A percentile compares a stretch with the other conserved stretches of the same genome.
These are phyloP conservation scores for Schizopygopsis malacanthus DNA, from an alignment of 2,797 vertebrate species.

Conservation along the genomic window DNA sequence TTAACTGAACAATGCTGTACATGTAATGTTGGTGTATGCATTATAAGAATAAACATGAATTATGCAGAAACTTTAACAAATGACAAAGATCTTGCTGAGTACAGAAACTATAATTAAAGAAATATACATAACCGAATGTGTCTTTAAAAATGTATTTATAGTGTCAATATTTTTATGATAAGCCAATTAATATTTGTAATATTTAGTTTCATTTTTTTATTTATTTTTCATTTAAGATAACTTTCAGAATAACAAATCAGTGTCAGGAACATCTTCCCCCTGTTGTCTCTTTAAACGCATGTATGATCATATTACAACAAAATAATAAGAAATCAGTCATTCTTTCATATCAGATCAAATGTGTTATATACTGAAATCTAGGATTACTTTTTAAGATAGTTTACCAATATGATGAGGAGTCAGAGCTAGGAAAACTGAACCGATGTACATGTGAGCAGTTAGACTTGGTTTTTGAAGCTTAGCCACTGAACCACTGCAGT, in stretches of 20 bases:
- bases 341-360: not conserved
- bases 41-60: not conserved
- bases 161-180: not conserved
- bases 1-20: not conserved
- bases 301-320: not conserved
- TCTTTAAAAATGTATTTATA: not conserved
- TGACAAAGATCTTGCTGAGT: not conserved
- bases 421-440: not conserved
- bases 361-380: not conserved
- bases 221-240: not conserved
- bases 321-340: no score
- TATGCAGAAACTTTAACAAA: not conserved
- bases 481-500: constrained; percentile 40
- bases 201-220: not conserved
- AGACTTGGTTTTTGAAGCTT: constrained; percentile 28
- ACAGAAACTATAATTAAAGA: not conserved
- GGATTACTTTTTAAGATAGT: not conserved
- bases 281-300: not conserved
- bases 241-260: not conserved
- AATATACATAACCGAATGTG: not conserved
- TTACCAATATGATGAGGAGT: not conserved
- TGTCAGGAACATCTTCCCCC: not conserved
- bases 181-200: not conserved
- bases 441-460: constrained; percentile 44
- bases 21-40: not conserved